Percentiles rank a stretch among this genome's conserved stretches.
Evolutionary conservation across 2,888 invertebrate species (phyloP).

Genomic region (Cartodere bifasciata): DNA sequence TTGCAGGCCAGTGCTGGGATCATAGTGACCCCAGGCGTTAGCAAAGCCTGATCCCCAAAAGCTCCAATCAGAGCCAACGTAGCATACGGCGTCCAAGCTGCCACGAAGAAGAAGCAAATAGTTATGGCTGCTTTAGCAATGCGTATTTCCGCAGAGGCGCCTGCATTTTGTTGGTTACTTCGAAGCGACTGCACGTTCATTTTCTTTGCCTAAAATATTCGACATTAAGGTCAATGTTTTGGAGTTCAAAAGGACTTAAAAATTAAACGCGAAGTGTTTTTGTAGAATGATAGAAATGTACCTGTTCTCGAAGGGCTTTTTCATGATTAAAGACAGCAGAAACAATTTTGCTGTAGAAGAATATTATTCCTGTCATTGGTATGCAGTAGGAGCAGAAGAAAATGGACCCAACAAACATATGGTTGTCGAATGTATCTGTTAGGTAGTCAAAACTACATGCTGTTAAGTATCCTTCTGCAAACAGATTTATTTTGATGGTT

Average conservation of each 20-base stretch:
- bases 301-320: slow-evolving; percentile 62
- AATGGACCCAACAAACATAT: slow-evolving; percentile 61
- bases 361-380: slow-evolving; percentile 65
- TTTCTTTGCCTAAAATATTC: slow-evolving; percentile 61
- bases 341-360: slow-evolving; percentile 79
- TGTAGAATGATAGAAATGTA: slow-evolving; percentile 20
- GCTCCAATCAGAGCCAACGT: slow-evolving; percentile 70
- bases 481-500: too few relatives aligned
- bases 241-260: too few relatives aligned
- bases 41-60: slow-evolving; percentile 59
- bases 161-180: slow-evolving; percentile 51
- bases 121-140: slow-evolving; percentile 84
- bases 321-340: slow-evolving; percentile 77
- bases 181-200: slow-evolving; percentile 82
- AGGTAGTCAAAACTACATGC: slow-evolving; percentile 76
- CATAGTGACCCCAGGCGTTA: slow-evolving; percentile 72
- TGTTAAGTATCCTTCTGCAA: slow-evolving; percentile 79
- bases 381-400: slow-evolving; percentile 67
- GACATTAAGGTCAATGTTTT: too few relatives aligned
- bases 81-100: slow-evolving; percentile 87
- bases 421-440: slow-evolving; percentile 64
- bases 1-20: slow-evolving; percentile 79
- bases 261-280: too few relatives aligned
- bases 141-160: slow-evolving; percentile 65
- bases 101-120: slow-evolving; percentile 71